phyloP scores from a whole-genome alignment of 2,113 vertebrate species.

The Calidris pugnax region DNA sequence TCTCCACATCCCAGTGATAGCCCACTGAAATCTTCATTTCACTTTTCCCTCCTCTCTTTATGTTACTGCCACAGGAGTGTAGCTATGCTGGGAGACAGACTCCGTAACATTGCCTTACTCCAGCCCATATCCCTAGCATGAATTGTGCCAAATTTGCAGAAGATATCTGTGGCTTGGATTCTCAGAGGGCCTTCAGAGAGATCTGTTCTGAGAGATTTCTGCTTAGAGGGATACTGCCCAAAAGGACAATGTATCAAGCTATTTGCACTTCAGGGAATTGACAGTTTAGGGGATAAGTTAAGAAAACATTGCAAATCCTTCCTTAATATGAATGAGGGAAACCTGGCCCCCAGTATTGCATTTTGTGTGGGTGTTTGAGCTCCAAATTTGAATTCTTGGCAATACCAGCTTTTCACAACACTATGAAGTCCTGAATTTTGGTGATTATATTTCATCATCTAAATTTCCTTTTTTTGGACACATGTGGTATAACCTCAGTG shows the following conservation, averaged over 20 bases:
- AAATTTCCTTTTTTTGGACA: background rate
- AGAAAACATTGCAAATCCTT: background rate
- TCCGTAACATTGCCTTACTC: background rate
- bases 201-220: background rate
- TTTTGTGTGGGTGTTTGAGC: background rate
- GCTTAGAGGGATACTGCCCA: background rate
- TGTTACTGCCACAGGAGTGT: background rate
- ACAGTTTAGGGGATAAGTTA: background rate
- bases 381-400: background rate
- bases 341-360: background rate
- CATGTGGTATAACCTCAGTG: rapidly evolving
- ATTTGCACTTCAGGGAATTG: background rate
- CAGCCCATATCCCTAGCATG: background rate
- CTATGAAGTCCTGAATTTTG: background rate
- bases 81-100: background rate
- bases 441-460: background rate
- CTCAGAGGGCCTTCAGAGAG: background rate
- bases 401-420: background rate
- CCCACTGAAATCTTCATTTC: background rate
- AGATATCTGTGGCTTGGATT: background rate
- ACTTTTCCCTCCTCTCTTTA: background rate
- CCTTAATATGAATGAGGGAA: background rate
- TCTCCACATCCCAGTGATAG: background rate
- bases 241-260: background rate
- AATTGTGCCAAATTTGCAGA: background rate